Evolutionary conservation across 2,888 invertebrate species (phyloP).

Genomic region (Patella depressa): DNA sequence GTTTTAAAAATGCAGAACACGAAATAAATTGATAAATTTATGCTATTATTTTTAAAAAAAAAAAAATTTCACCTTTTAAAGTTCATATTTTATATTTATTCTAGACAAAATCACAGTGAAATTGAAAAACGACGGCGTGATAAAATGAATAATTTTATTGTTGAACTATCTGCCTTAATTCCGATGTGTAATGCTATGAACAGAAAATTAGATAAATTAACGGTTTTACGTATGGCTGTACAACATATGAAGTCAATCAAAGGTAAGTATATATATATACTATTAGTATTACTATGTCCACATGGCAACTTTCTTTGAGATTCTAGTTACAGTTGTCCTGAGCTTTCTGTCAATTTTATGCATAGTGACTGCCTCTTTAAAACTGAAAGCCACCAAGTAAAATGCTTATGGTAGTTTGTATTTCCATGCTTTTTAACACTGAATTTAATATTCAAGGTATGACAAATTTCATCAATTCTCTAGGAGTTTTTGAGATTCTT

Average conservation of each 20-base stretch:
- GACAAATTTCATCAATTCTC: no score
- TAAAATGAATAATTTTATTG: constrained; percentile 96
- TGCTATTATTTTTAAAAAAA: no score
- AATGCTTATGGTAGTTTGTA: no score
- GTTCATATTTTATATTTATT: constrained; percentile 14
- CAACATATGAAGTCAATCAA: constrained; percentile 87
- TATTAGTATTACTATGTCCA: no score
- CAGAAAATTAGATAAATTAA: constrained; percentile 92
- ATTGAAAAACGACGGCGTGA: constrained; percentile 94
- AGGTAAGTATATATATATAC: constrained; percentile 59
- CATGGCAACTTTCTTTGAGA: not conserved
- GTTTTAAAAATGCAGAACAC: no score
- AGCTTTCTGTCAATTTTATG: no score
- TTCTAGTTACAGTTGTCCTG: not conserved
- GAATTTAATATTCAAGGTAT: no score
- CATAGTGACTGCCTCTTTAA: not conserved
- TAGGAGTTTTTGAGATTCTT: no score
- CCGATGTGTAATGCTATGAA: constrained; percentile 96
- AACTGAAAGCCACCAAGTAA: not conserved
- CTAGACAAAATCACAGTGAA: constrained; percentile 94
- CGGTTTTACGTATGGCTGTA: constrained; percentile 90
- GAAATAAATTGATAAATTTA: not conserved
- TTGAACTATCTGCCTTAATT: constrained; percentile 89
- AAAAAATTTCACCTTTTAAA: no score
- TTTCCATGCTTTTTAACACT: no score